These are phyloP conservation scores for Clupea harengus DNA, from an alignment of 2,113 vertebrate species.

Conservation along the genomic window DNA sequence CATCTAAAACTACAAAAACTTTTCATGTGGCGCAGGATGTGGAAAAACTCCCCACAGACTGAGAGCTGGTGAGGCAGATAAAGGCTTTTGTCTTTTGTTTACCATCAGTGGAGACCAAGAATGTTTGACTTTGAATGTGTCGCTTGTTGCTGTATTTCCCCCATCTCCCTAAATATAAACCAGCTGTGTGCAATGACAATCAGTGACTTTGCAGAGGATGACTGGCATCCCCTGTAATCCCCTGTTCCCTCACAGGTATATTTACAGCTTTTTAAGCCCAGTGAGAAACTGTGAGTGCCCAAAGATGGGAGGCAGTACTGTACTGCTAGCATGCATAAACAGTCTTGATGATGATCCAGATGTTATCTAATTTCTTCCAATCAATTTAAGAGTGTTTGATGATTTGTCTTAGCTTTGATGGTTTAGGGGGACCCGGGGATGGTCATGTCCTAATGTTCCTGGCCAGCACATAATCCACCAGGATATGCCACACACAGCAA, in stretches of 20 bases:
- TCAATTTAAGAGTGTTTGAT: neutral
- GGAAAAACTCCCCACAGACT: slow-evolving; percentile 15
- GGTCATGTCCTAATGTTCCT: neutral
- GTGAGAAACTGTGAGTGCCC: neutral
- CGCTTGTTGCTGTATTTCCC: neutral
- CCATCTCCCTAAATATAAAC: neutral
- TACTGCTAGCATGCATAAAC: neutral
- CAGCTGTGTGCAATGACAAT: neutral
- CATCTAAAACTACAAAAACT: slow-evolving; percentile 14
- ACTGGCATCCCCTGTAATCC: neutral
- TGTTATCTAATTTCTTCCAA: neutral
- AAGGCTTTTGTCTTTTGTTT: slow-evolving; percentile 19
- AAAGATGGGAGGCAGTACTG: neutral
- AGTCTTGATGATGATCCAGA: neutral
- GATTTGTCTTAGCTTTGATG: neutral
- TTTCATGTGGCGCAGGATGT: slow-evolving; percentile 9
- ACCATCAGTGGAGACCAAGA: slow-evolving; percentile 13
- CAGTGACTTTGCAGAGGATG: neutral
- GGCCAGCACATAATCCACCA: neutral
- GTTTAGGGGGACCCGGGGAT: neutral
- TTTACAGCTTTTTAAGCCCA: neutral
- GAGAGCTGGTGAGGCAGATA: slow-evolving; percentile 7
- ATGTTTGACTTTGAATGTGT: slow-evolving; percentile 17
- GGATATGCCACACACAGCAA: neutral
- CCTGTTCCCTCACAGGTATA: neutral